Percentiles rank a stretch among this genome's conserved stretches.
phyloP scores from a whole-genome alignment of 2,797 vertebrate genomes.

The Neopelma chrysocephalum region DNA sequence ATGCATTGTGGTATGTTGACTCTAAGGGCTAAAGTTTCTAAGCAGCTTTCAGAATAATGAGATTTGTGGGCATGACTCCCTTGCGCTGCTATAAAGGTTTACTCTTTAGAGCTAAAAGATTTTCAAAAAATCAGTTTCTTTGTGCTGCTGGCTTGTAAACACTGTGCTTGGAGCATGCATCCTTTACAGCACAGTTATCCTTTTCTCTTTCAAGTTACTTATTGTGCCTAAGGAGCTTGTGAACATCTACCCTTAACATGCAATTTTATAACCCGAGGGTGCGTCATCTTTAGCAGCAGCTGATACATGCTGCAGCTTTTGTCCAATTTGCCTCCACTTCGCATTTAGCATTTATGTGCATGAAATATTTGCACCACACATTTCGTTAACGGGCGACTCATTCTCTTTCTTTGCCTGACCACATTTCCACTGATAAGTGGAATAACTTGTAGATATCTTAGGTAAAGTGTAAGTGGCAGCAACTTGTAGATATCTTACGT shows the following conservation, averaged over 20 bases:
- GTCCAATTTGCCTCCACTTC: not conserved
- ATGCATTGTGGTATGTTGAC: slow-evolving; percentile 55
- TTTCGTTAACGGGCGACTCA: not conserved
- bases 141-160: slow-evolving; percentile 12
- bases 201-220: not conserved
- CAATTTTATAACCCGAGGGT: not conserved
- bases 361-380: not conserved
- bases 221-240: not conserved
- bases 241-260: not conserved
- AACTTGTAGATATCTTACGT: not conserved
- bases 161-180: not conserved
- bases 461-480: not conserved
- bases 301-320: not conserved
- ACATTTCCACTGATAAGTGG: not conserved
- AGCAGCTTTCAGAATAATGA: slow-evolving; percentile 69
- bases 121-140: not conserved
- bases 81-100: slow-evolving; percentile 50
- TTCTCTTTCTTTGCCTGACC: not conserved
- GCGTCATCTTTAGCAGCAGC: not conserved
- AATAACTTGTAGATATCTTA: not conserved
- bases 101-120: slow-evolving; percentile 8
- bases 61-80: slow-evolving; percentile 61
- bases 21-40: slow-evolving; percentile 54
- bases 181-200: not conserved
- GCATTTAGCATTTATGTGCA: not conserved